Base-by-base conservation (phyloP, 2,888 invertebrate species). In the Synergus umbraculus region DNA sequence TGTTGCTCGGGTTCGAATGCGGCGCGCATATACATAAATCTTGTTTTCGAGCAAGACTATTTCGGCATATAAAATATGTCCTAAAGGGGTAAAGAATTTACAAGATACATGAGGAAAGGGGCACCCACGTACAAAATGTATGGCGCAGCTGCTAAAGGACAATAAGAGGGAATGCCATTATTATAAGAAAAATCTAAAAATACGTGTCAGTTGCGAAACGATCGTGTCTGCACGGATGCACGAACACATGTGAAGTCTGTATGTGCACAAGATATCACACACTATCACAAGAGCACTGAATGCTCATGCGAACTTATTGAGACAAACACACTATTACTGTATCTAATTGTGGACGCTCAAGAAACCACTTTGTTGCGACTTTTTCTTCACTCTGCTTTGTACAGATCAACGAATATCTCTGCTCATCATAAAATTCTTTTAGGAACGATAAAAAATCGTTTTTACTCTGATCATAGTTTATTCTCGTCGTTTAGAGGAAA, bases 181-280 rank as follows among this genome's bases (percentile, higher is more conserved):
- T 69, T 69, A 49, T 69, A 69, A 69, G 69, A 69, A 69, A 69
- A 69, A 69, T 69, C 69, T 69, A 69, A 69, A 54, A 69, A 69
- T 69, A 69, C 69, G 3, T 49, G 69, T 69, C 46, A 29, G 69
- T 69, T 69, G 69, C 49, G 69, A 69, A 69, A 69, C 46, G 49
- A 18, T 49, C 69, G 22, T 69, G 46, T 69, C 49, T 69, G 49
- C 46, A 5, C 49, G 46, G 18, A 44, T 18, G 43, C 9, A n/a
- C n/a, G 18, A n/a, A n/a, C 67, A 67, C 67, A 46, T 67, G 69
- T 69, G 46, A 69, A 69, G 49, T 69, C 49, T 69, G 44, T 49
- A 67, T 67, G 13, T 67, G 13, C 22, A 69, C 29, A 29, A 44
- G 69, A 69, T 54, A 54, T 54, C 8, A n/a, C n/a, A 54, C 54